These are phyloP conservation scores for Dipus sagitta DNA, from an alignment of 2,797 vertebrate genomes.

Conservation along the genomic window DNA sequence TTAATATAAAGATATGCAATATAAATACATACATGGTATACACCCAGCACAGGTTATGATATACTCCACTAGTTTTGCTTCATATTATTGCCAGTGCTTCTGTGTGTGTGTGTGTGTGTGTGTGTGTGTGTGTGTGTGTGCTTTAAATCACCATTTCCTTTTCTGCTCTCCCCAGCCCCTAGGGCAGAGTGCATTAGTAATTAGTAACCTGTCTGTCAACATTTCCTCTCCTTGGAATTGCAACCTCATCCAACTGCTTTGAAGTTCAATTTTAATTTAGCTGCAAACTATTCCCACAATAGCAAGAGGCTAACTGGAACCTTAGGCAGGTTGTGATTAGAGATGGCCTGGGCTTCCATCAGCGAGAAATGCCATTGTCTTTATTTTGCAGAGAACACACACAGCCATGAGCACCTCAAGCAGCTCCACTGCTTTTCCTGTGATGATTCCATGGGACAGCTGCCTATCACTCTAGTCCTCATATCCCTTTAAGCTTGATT, in stretches of 20 bases:
- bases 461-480: neutral
- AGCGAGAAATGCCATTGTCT: constrained; percentile 76
- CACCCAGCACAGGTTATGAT: neutral
- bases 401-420: neutral
- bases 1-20: neutral
- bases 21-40: accelerated
- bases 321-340: constrained; percentile 82
- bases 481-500: neutral
- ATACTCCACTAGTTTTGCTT: neutral
- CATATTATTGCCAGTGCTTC: neutral
- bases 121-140: too few species aligned
- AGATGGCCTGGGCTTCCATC: constrained; percentile 77
- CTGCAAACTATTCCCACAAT: constrained; percentile 84
- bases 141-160: neutral
- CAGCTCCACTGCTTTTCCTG: neutral
- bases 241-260: constrained; percentile 81
- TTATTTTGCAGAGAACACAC: neutral
- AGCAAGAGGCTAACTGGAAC: constrained; percentile 74
- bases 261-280: constrained; percentile 88
- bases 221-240: constrained; percentile 83
- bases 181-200: constrained; percentile 75
- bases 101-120: too few species aligned
- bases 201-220: constrained; percentile 80
- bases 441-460: neutral
- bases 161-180: constrained; percentile 77